Percentiles rank a stretch among this genome's conserved stretches.
phyloP scores from a whole-genome alignment of 2,113 vertebrate species.

The Corythornis vintsioides region DNA sequence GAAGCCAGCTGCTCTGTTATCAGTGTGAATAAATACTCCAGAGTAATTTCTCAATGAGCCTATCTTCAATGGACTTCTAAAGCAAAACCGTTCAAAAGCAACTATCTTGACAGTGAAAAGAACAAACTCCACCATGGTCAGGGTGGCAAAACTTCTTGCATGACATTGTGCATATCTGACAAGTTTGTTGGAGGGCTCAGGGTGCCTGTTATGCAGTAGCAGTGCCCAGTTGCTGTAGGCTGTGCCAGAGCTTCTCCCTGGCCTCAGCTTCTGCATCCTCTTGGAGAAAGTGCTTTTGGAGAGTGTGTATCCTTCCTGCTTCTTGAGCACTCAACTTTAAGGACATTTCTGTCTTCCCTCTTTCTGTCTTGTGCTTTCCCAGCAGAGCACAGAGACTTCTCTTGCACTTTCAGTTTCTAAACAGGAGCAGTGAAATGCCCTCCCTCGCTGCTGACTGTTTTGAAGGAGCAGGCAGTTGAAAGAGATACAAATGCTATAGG shows the following conservation, averaged over 20 bases:
- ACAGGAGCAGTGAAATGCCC: neutral
- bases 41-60: conserved; percentile 25
- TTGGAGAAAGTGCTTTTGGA: neutral
- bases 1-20: conserved; percentile 34
- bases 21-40: conserved; percentile 34
- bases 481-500: neutral
- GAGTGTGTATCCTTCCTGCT: neutral
- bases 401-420: neutral
- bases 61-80: conserved; percentile 8
- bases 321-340: neutral
- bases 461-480: neutral
- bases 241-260: neutral
- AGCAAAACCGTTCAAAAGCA: neutral
- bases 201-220: neutral
- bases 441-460: neutral
- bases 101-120: neutral
- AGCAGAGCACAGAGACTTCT: neutral
- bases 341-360: neutral
- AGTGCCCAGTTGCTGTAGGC: neutral
- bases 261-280: neutral
- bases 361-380: neutral
- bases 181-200: fast-evolving
- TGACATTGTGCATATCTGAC: too few relatives aligned
- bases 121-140: neutral
- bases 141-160: neutral